Percentiles rank a stretch among this genome's conserved stretches.
Evolutionary conservation across 2,113 vertebrate genomes (phyloP).

Genomic region (Opisthocomus hoazin): DNA sequence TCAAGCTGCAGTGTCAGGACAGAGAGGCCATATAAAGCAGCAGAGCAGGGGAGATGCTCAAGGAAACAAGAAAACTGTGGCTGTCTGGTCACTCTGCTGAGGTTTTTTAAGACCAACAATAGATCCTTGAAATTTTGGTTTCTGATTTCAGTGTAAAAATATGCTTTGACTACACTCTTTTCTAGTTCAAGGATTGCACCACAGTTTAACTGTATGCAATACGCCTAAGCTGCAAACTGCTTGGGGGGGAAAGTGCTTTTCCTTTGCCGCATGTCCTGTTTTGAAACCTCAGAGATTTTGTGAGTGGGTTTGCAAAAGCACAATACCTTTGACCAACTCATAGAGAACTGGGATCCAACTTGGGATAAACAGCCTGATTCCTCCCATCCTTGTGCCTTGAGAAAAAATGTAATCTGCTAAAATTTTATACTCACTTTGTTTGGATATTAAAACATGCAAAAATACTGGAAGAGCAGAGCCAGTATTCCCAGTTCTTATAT

Average conservation of each 20-base stretch:
- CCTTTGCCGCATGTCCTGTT: background rate
- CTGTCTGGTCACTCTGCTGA: background rate
- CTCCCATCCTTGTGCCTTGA: background rate
- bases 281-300: background rate
- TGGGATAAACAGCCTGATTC: background rate
- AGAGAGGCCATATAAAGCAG: constrained; percentile 28
- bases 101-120: background rate
- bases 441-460: background rate
- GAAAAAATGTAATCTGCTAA: background rate
- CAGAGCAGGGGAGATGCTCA: background rate
- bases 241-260: background rate
- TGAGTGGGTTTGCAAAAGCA: background rate
- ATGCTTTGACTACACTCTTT: background rate
- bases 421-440: background rate
- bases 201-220: background rate
- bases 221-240: background rate
- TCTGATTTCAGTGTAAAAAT: constrained; percentile 12
- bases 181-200: background rate
- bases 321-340: background rate
- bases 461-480: background rate
- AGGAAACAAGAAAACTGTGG: constrained; percentile 10
- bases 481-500: background rate
- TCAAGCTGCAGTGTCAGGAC: background rate
- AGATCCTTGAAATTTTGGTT: background rate
- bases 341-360: background rate